Conservation (phyloP, 1,140 invertebrate species). For the Lepidostoma basale region DNA sequence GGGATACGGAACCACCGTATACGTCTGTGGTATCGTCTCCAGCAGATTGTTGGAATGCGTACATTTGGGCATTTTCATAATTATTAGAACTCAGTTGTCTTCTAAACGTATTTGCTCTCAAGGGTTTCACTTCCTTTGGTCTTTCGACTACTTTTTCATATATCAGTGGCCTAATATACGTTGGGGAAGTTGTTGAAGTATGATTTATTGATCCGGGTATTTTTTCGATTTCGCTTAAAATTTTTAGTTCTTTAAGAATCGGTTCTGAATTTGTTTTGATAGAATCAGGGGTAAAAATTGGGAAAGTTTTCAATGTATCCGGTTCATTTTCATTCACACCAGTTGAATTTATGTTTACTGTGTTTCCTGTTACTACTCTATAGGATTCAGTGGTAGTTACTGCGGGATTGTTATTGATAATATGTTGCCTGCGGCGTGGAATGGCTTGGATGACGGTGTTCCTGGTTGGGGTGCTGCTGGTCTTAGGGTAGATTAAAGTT, state of each 20-base stretch:
- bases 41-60: constrained; percentile 59
- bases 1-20: constrained; percentile 67
- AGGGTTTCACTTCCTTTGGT: constrained; percentile 47
- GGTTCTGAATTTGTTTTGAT: constrained; percentile 16
- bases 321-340: neutral
- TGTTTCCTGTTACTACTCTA: constrained; percentile 37
- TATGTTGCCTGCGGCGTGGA: constrained; percentile 59
- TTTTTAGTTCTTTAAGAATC: constrained; percentile 28
- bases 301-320: constrained; percentile 38
- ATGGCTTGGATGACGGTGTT: constrained; percentile 67
- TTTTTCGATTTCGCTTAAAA: constrained; percentile 33
- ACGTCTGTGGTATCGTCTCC: constrained; percentile 69
- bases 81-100: constrained; percentile 62
- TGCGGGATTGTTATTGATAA: constrained; percentile 36
- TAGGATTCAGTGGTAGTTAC: constrained; percentile 47
- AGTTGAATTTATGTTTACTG: constrained; percentile 4
- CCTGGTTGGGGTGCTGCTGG: constrained; percentile 56
- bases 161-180: constrained; percentile 50
- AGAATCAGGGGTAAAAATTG: constrained; percentile 40
- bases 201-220: constrained; percentile 27
- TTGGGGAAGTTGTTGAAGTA: constrained; percentile 32
- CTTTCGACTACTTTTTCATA: constrained; percentile 58
- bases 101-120: constrained; percentile 59
- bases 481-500: constrained; percentile 58
- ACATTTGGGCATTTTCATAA: constrained; percentile 56